Percentiles rank a stretch among this genome's conserved stretches.
Evolutionary conservation across 2,113 vertebrate genomes (phyloP).

Genomic region (Rhynchomys soricoides): DNA sequence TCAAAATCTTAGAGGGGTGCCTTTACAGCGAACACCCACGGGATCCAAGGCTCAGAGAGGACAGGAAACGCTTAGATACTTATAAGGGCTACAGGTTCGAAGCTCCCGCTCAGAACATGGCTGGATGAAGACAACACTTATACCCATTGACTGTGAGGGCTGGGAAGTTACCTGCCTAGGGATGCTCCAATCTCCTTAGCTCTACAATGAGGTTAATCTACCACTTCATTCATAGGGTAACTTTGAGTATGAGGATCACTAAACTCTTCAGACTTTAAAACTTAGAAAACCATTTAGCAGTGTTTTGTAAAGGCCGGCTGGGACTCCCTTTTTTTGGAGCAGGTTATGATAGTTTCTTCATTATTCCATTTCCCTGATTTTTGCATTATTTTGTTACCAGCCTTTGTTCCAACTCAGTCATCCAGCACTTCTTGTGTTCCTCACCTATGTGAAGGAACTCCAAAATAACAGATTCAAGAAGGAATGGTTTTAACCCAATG

Average conservation of each 20-base stretch:
- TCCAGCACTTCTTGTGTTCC: neutral
- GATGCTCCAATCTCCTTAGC: neutral
- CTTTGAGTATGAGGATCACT: neutral
- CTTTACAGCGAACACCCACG: neutral
- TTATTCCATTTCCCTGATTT: neutral
- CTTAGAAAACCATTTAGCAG: neutral
- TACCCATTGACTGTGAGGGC: neutral
- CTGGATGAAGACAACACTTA: neutral
- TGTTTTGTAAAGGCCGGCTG: neutral
- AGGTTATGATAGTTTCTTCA: neutral
- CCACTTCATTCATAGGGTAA: neutral
- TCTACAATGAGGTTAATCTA: neutral
- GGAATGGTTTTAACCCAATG: constrained; percentile 16
- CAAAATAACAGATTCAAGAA: neutral
- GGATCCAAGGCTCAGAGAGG: accelerated
- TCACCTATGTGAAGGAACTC: neutral
- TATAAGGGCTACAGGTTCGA: neutral
- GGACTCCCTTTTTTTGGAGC: neutral
- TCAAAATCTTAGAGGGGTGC: neutral
- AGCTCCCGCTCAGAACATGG: neutral
- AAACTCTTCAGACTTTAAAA: neutral
- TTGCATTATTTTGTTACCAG: neutral
- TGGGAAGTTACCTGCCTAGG: too few relatives aligned
- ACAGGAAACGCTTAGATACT: too few relatives aligned
- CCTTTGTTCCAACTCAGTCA: neutral